Evolutionary conservation across 2,113 vertebrate species (phyloP).

Genomic region (Edolisoma coerulescens): DNA sequence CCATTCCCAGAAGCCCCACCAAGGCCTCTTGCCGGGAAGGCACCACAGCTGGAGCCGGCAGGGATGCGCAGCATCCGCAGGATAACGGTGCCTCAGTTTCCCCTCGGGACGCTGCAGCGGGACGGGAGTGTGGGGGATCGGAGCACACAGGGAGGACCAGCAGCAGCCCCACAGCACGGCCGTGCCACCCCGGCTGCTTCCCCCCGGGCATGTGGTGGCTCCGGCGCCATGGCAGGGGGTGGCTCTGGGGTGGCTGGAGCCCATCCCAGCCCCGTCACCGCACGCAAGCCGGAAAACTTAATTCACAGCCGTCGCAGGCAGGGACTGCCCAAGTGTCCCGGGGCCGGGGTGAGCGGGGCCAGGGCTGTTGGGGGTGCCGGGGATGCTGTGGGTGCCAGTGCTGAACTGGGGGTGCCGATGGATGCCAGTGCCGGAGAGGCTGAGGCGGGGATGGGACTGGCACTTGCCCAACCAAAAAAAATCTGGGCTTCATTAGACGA

Average conservation of each 20-base stretch:
- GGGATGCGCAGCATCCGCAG: not conserved
- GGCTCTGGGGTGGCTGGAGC: constrained; percentile 28
- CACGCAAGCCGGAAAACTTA: not conserved
- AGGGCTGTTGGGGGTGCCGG: accelerated
- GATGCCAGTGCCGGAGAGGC: not conserved
- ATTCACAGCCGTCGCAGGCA: not conserved
- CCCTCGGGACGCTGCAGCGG: not conserved
- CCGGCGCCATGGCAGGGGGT: not conserved
- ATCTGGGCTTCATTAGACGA: constrained; percentile 23
- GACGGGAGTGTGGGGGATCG: accelerated
- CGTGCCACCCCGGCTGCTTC: not conserved
- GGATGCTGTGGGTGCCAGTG: not conserved
- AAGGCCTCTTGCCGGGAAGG: not conserved
- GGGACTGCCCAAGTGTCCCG: not conserved
- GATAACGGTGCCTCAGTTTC: not conserved
- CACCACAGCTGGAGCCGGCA: not conserved
- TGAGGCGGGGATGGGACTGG: not conserved
- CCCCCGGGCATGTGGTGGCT: not conserved
- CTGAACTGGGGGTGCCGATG: not conserved
- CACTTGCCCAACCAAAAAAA: not conserved
- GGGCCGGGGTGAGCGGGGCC: not conserved
- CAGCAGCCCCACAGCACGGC: not conserved
- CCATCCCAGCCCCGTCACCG: not conserved
- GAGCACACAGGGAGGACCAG: accelerated
- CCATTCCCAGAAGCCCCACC: not conserved